phyloP scores from a whole-genome alignment of 2,888 invertebrate species.

The Cepaea hortensis region DNA sequence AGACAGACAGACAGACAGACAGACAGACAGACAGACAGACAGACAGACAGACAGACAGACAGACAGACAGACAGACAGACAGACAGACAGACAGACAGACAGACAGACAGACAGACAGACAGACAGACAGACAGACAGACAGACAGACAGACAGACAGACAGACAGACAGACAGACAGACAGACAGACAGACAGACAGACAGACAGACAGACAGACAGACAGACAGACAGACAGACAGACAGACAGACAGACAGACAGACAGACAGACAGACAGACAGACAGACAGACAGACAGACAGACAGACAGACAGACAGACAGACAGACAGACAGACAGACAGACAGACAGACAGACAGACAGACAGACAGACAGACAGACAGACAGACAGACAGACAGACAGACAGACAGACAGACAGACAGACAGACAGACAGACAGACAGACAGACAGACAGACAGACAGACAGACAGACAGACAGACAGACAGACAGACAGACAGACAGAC shows the following conservation, averaged over 20 bases:
- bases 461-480: constrained; percentile 1
- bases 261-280: not conserved
- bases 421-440: not conserved
- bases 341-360: not conserved
- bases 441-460: not conserved
- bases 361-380: not conserved
- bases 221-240: not conserved
- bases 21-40: too few relatives aligned
- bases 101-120: not conserved
- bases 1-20: too few relatives aligned
- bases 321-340: not conserved
- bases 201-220: not conserved
- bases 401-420: not conserved
- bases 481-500: not conserved
- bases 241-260: not conserved
- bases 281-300: not conserved
- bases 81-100: not conserved
- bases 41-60: too few relatives aligned
- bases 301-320: not conserved
- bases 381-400: not conserved
- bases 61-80: too few relatives aligned
- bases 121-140: not conserved
- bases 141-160: not conserved
- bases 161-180: not conserved
- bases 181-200: not conserved